Conservation (phyloP, 2,888 invertebrate genomes). For the Strigamia maritima region DNA sequence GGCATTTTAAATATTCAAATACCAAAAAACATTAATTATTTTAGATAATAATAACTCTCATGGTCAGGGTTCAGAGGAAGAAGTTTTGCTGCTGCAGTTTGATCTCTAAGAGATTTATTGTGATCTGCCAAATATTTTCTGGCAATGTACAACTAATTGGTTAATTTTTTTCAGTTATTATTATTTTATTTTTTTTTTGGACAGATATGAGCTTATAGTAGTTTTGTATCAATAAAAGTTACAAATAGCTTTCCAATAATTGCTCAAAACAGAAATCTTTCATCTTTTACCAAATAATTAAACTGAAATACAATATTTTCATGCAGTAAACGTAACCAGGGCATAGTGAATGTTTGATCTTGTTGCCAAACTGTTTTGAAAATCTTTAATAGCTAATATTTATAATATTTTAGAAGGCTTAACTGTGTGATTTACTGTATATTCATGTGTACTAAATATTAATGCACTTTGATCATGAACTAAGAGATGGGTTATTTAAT, state of each 20-base stretch:
- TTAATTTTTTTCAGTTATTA: not conserved
- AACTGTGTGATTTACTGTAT: not conserved
- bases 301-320: not conserved
- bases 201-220: not conserved
- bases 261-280: constrained; percentile 18
- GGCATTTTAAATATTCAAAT: not conserved
- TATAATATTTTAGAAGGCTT: not conserved
- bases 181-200: not conserved
- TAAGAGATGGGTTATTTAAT: not conserved
- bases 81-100: constrained; percentile 15
- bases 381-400: not conserved
- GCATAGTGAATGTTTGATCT: not conserved
- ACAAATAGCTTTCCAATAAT: not conserved
- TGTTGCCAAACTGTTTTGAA: not conserved
- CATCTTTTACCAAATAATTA: not conserved
- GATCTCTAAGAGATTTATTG: constrained; percentile 15
- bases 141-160: constrained; percentile 4
- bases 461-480: not conserved
- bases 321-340: not conserved
- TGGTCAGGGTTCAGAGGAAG: not conserved
- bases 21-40: not conserved
- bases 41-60: not conserved
- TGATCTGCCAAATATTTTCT: constrained; percentile 14
- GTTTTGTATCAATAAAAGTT: not conserved
- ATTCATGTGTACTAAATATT: constrained; percentile 23